Percentiles rank a stretch among this genome's conserved stretches.
Evolutionary conservation across 2,797 vertebrate genomes (phyloP).

Genomic region (Carcharodon carcharias): DNA sequence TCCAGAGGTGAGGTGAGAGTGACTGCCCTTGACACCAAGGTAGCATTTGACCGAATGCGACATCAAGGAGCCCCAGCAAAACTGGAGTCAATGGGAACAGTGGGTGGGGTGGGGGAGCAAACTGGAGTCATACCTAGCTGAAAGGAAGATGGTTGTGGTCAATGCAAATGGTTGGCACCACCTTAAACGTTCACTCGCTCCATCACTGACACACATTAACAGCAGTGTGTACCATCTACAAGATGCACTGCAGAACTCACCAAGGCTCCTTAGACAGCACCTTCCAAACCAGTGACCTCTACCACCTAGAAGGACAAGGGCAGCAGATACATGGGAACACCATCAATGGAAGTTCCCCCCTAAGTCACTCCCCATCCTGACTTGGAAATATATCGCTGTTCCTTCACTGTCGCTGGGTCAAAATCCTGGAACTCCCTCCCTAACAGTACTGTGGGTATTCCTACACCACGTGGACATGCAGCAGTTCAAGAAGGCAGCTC

Average conservation of each 20-base stretch:
- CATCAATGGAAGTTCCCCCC: not conserved
- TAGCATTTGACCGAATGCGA: no score
- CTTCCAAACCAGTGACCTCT: not conserved
- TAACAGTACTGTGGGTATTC: not conserved
- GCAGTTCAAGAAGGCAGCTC: not conserved
- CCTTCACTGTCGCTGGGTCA: not conserved
- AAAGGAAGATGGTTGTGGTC: no score
- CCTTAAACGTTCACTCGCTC: no score
- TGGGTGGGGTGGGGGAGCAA: no score
- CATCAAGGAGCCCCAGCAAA: no score
- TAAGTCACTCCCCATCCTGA: not conserved
- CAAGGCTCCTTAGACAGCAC: not conserved
- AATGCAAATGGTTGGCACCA: no score
- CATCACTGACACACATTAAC: no score
- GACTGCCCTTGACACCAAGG: no score
- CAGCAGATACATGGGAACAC: not conserved
- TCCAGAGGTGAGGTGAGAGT: no score
- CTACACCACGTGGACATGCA: not conserved
- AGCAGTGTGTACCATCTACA: not conserved
- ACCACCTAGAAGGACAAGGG: not conserved
- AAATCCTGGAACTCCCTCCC: not conserved
- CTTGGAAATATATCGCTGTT: not conserved
- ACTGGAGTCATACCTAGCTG: no score
- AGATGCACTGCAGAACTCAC: not conserved
- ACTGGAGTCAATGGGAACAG: no score